These are phyloP conservation scores for Drymodes brunneopygia DNA, from an alignment of 2,113 vertebrate genomes.

Conservation along the genomic window DNA sequence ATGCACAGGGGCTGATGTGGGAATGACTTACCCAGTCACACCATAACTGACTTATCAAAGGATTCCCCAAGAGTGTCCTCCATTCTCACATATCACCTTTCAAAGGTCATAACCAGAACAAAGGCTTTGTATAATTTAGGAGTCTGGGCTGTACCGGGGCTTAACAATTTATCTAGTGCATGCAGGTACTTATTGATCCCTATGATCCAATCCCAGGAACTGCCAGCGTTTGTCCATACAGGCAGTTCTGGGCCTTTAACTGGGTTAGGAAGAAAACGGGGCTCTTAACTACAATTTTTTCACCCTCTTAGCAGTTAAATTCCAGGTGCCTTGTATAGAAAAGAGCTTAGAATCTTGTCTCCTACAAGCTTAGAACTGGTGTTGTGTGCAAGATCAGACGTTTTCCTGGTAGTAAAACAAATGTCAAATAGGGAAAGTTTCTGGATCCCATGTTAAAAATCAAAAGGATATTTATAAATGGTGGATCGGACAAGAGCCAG, in stretches of 20 bases:
- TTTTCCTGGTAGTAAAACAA: not conserved
- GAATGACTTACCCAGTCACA: not conserved
- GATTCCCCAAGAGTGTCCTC: not conserved
- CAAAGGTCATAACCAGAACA: not conserved
- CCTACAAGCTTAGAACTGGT: not conserved
- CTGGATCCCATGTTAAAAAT: rapidly evolving
- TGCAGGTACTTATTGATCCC: not conserved
- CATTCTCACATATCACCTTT: not conserved
- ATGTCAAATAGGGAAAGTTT: rapidly evolving
- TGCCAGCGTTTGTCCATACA: rapidly evolving
- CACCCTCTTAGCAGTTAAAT: not conserved
- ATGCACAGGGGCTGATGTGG: not conserved
- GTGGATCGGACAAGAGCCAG: rapidly evolving
- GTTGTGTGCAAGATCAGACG: not conserved
- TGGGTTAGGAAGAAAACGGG: not conserved
- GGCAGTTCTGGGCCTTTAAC: not conserved
- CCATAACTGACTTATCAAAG: not conserved
- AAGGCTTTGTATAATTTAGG: not conserved
- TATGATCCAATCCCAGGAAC: not conserved
- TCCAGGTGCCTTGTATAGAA: not conserved
- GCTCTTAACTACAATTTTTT: not conserved
- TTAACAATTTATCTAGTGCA: not conserved
- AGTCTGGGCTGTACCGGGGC: not conserved
- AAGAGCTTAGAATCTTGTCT: not conserved
- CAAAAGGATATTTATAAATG: rapidly evolving